Base-by-base conservation (phyloP, 2,797 vertebrate species). In the Iguana delicatissima region DNA sequence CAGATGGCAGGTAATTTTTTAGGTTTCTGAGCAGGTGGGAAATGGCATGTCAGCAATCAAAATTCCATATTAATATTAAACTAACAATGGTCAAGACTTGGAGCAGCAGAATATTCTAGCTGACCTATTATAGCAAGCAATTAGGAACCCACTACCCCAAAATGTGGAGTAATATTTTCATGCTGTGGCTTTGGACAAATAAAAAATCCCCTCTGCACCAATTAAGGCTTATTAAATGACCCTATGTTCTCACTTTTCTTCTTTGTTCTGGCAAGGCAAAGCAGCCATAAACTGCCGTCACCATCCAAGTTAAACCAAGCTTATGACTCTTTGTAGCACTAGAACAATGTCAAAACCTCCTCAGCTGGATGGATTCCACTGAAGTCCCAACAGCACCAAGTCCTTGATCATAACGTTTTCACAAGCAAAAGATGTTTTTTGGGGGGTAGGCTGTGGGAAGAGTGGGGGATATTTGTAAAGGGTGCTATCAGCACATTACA, bases 191-290 rank as follows among this genome's bases (percentile, higher is more conserved):
- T 72, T 83, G 62, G 42, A 55, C 9, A 91, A 81, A 0, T 81
- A 20, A 90, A 91, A 82, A 92, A 0, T 35, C 77, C 57, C 32
- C 1, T 10, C 6, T 86, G 0, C 0, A 89, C n/a, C 24, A 0
- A 0, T 85, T 12, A 32, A n/a, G 6, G 1, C 50, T 85, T 38
- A 59, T 59, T 80, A 85, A 94, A 67, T 32, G 42, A 13, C 32
- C 84, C 59, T 1, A 14, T 69, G 6, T 0, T 0, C 0, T 74
- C 69, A 6, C 38, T 85, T 52, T 85, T 92, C 86, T 6, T 0
- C 86, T 4, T 73, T 87, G 91, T 90, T 72, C 86, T 89, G 88
- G 22, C 12, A 91, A 84, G 12, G 46, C 29, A 81, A 90, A 81
- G 4, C 0, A 80, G 32, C 73, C 26, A 80, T 52, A 84, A 80